phyloP scores from a whole-genome alignment of 2,888 invertebrate species.

The Molorchus minor region DNA sequence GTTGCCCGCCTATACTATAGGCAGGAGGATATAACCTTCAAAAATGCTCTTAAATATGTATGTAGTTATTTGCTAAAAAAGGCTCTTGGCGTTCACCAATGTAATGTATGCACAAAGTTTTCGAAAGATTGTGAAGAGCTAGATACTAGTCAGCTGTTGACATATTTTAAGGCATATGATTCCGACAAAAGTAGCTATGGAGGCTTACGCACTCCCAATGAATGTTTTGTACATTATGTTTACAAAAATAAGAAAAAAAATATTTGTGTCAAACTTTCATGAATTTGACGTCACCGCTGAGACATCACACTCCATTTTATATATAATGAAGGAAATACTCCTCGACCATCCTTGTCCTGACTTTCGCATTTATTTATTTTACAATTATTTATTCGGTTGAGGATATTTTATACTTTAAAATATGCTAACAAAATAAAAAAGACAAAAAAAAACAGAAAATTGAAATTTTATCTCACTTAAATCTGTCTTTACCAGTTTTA shows the following conservation, averaged over 20 bases:
- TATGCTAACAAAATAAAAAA: slow-evolving; percentile 9
- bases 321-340: background rate
- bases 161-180: slow-evolving; percentile 3
- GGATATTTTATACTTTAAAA: slow-evolving; percentile 15
- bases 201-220: background rate
- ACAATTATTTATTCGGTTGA: slow-evolving; percentile 22
- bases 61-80: slow-evolving; percentile 19
- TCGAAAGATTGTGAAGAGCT: slow-evolving; percentile 4
- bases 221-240: slow-evolving; percentile 1
- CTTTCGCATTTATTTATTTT: slow-evolving; percentile 19
- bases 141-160: background rate
- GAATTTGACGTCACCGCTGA: background rate
- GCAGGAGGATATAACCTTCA: slow-evolving; percentile 14
- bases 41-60: slow-evolving; percentile 23
- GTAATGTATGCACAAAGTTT: background rate
- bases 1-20: slow-evolving; percentile 10
- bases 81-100: background rate
- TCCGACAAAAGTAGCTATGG: slow-evolving; percentile 3
- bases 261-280: slow-evolving; percentile 17
- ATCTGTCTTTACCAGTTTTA: no score
- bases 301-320: background rate
- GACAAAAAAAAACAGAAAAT: slow-evolving; percentile 12
- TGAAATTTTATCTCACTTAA: no score
- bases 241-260: slow-evolving; percentile 10
- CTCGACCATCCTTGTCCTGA: background rate